Evolutionary conservation across 1,140 invertebrate species (phyloP), one percentile per base, ranked within the genome.

Genomic region (Drosophila micromelanica): DNA sequence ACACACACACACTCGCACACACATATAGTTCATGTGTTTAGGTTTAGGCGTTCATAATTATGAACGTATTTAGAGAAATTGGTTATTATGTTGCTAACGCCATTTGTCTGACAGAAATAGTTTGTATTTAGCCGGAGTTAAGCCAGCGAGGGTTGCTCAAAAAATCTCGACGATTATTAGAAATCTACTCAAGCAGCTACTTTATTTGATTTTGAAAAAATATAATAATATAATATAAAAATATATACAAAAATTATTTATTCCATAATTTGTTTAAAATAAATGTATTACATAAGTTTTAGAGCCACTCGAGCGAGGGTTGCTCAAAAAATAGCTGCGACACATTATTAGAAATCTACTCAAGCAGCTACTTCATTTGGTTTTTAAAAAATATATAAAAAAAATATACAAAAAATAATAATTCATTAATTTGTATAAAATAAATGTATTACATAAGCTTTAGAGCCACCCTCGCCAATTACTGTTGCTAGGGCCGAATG

Each of bases 1-100:
- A 52, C 37, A 51, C 51, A 61, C 64, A 67, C 52, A 73, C 60
- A 70, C 60, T 57, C 64, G 56, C 60, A 42, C 6, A 42, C 23
- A 12, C 40, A 27, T n/a, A 27, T 35, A 55, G 46, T 15, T 37
- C 35, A 43, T 37, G 72, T 61, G 60, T 37, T 54, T 38, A 43
- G 20, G 45, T 35, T 73, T 40, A 65, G 76, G 72, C 80, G 77
- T 78, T 90, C 86, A 90, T 90, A 90, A 90, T 90, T 90, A 90
- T 90, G 85, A 70, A 42, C 71, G 85, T 90, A 90, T 90, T 90
- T 80, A 78, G 80, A 80, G 80, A 90, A 90, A 90, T 90, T 90
- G 85, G 85, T 90, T 90, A 90, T 90, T 90, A 90, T 90, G 85
- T 90, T 85, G 80, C 89, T 85, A 90, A 90, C 85, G 75, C 80